These are phyloP conservation scores for Meta bourneti DNA, from an alignment of 2,888 invertebrate species.

Conservation along the genomic window DNA sequence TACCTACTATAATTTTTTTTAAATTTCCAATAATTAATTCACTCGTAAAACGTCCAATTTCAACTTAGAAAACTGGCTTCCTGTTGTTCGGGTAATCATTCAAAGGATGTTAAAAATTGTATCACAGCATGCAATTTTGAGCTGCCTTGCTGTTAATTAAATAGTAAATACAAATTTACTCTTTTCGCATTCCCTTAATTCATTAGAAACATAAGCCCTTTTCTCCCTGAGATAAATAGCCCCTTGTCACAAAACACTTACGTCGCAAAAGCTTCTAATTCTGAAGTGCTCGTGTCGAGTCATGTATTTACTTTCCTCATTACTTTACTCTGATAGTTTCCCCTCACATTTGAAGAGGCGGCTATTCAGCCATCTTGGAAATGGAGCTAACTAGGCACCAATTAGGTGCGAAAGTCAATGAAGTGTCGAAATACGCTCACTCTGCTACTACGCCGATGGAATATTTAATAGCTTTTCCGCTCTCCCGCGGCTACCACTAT, in stretches of 20 bases:
- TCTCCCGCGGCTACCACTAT: neutral
- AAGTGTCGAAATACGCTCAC: neutral
- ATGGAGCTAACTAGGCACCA: slow-evolving; percentile 52
- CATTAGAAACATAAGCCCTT: neutral
- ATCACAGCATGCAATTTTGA: too few species aligned
- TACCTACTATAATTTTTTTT: too few species aligned
- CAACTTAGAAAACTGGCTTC: too few species aligned
- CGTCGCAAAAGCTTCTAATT: neutral
- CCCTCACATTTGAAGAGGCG: neutral
- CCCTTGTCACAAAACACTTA: neutral
- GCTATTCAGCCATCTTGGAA: slow-evolving; percentile 41
- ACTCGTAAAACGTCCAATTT: too few species aligned
- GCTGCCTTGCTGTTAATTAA: too few species aligned
- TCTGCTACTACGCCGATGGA: slow-evolving; percentile 13
- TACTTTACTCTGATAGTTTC: slow-evolving; percentile 39
- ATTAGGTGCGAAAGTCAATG: slow-evolving; percentile 45
- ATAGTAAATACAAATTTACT: too few species aligned
- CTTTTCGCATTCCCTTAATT: too few species aligned
- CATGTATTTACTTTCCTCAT: slow-evolving; percentile 10
- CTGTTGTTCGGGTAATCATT: too few species aligned
- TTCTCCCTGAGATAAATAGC: neutral
- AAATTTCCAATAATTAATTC: too few species aligned
- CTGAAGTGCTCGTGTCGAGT: neutral
- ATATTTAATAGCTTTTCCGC: slow-evolving; percentile 14
- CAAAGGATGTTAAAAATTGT: too few species aligned